A percentile compares a stretch with the other conserved stretches of the same genome.
Conservation (phyloP, 2,888 invertebrate genomes). For the Pachymerium ferrugineum region DNA sequence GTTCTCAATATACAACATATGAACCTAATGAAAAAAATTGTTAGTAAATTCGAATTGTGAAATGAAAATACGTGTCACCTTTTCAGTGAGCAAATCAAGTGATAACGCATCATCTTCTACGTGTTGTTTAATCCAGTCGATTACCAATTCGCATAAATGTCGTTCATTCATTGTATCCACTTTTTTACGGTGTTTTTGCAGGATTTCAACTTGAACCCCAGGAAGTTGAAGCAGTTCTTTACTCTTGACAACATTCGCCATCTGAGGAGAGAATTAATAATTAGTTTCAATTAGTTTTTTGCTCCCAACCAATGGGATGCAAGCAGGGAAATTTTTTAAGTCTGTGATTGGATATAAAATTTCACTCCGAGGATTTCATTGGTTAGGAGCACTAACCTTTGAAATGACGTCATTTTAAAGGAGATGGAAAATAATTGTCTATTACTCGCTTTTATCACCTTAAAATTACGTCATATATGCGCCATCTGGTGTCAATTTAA, state of each 20-base stretch:
- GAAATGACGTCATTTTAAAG: too few relatives aligned
- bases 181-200: slow-evolving; percentile 66
- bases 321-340: too few relatives aligned
- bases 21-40: slow-evolving; percentile 50
- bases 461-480: background rate
- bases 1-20: slow-evolving; percentile 67
- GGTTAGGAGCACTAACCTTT: too few relatives aligned
- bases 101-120: slow-evolving; percentile 45
- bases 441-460: background rate
- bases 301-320: too few relatives aligned
- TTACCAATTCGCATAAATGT: slow-evolving; percentile 58
- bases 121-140: slow-evolving; percentile 57
- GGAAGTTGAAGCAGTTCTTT: slow-evolving; percentile 61
- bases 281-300: too few relatives aligned
- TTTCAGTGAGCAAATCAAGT: slow-evolving; percentile 53
- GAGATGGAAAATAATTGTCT: too few relatives aligned
- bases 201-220: slow-evolving; percentile 64
- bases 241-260: slow-evolving; percentile 59
- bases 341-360: too few relatives aligned
- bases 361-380: too few relatives aligned
- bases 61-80: slow-evolving; percentile 46
- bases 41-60: background rate
- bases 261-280: slow-evolving; percentile 52
- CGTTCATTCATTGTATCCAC: slow-evolving; percentile 56
- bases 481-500: background rate